Percentiles rank a stretch among this genome's conserved stretches.
phyloP scores from a whole-genome alignment of 2,888 invertebrate species.

The Campopleginae sp. region DNA sequence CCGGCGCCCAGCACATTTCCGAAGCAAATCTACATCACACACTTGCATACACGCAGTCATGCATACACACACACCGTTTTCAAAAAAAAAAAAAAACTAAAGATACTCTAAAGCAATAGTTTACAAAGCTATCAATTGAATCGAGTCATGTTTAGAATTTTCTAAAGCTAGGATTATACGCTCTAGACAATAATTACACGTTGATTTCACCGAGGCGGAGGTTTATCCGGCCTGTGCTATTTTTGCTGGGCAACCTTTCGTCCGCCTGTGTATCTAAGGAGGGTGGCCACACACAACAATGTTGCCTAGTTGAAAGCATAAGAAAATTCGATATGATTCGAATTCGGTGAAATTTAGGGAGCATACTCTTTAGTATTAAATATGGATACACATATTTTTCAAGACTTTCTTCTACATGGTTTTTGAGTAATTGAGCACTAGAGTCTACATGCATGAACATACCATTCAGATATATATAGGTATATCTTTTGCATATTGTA shows the following conservation, averaged over 20 bases:
- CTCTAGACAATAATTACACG: slow-evolving; percentile 37
- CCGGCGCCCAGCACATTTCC: neutral
- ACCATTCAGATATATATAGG: too few relatives aligned
- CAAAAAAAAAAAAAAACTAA: neutral
- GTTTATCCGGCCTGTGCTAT: slow-evolving; percentile 22
- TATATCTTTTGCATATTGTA: too few relatives aligned
- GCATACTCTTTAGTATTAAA: too few relatives aligned
- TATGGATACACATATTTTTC: too few relatives aligned
- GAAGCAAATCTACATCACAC: slow-evolving; percentile 11
- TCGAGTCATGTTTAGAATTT: slow-evolving; percentile 7
- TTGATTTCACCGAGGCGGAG: slow-evolving; percentile 1
- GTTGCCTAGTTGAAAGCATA: too few relatives aligned
- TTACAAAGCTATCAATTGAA: slow-evolving; percentile 38
- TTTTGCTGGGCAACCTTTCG: neutral
- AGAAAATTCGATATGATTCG: too few relatives aligned
- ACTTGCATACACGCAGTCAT: neutral
- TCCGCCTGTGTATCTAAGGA: neutral
- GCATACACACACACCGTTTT: slow-evolving; percentile 33
- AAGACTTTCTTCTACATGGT: too few relatives aligned
- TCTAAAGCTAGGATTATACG: slow-evolving; percentile 14
- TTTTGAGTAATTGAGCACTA: too few relatives aligned
- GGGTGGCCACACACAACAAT: too few relatives aligned
- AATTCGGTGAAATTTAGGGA: too few relatives aligned
- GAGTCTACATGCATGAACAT: too few relatives aligned
- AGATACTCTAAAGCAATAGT: slow-evolving; percentile 41